A percentile compares a stretch with the other conserved stretches of the same genome.
phyloP scores from a whole-genome alignment of 2,888 invertebrate genomes.

The Drosophila falleni region DNA sequence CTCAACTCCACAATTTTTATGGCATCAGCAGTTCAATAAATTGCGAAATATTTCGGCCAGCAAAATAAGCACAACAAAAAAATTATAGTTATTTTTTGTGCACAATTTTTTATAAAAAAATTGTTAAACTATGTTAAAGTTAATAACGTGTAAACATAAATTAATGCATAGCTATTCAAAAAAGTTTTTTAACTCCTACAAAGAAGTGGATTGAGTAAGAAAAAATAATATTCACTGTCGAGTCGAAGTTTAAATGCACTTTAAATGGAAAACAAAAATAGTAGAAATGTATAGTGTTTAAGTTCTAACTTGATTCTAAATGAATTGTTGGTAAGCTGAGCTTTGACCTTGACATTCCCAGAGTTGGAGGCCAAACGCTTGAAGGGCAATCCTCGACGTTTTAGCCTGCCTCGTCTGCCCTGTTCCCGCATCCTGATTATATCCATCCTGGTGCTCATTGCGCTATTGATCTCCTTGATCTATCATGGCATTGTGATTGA shows the following conservation, averaged over 20 bases:
- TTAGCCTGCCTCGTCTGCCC: slow-evolving; percentile 39
- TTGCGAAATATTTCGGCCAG: slow-evolving; percentile 69
- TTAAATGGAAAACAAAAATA: background rate
- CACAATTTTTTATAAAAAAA: slow-evolving; percentile 3
- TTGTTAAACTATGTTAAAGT: slow-evolving; percentile 32
- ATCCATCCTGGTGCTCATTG: slow-evolving; percentile 62
- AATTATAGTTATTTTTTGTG: background rate
- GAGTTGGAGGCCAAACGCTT: slow-evolving; percentile 65
- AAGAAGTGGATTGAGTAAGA: background rate
- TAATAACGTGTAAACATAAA: slow-evolving; percentile 53
- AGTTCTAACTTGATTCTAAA: background rate
- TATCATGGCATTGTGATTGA: slow-evolving; percentile 80
- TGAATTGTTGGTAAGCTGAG: slow-evolving; percentile 4
- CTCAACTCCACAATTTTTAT: slow-evolving; percentile 20
- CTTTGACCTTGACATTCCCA: slow-evolving; percentile 33
- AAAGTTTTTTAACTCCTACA: slow-evolving; percentile 35
- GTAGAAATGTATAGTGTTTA: background rate
- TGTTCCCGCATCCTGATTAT: slow-evolving; percentile 65
- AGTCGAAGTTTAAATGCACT: slow-evolving; percentile 18
- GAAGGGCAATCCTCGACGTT: slow-evolving; percentile 57
- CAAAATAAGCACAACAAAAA: slow-evolving; percentile 22
- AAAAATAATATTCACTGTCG: background rate
- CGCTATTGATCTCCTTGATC: slow-evolving; percentile 71
- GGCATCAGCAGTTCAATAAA: slow-evolving; percentile 62
- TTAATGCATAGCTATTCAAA: slow-evolving; percentile 41